phyloP scores from a whole-genome alignment of 2,113 vertebrate genomes.

The Morone chrysops region DNA sequence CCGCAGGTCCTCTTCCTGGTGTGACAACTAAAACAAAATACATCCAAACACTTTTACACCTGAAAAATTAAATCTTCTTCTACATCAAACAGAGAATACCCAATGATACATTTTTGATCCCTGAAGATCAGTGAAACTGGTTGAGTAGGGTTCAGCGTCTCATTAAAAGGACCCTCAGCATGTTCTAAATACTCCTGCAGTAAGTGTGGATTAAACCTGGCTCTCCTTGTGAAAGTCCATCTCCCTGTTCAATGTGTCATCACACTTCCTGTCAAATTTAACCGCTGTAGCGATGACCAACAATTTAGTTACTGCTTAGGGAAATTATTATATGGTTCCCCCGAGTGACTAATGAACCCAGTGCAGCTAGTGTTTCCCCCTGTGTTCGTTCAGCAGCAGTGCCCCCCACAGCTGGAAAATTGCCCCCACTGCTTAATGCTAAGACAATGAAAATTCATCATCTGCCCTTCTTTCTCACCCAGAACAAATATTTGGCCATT shows the following conservation, averaged over 20 bases:
- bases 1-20: conserved; percentile 87
- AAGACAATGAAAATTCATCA: conserved; percentile 67
- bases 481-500: conserved; percentile 69
- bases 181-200: conserved; percentile 14
- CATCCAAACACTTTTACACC: neutral
- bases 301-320: conserved; percentile 42
- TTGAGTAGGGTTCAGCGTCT: neutral
- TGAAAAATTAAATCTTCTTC: neutral
- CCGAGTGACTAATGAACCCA: conserved; percentile 54
- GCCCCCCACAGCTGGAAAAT: conserved; percentile 58
- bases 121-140: conserved; percentile 1
- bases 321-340: conserved; percentile 37
- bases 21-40: conserved; percentile 82
- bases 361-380: conserved; percentile 28
- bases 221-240: neutral
- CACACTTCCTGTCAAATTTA: conserved; percentile 26
- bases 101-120: neutral
- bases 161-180: conserved; percentile 1
- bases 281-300: conserved; percentile 16
- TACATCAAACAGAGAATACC: neutral
- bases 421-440: conserved; percentile 53
- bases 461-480: conserved; percentile 40
- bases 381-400: conserved; percentile 30
- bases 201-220: neutral
- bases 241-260: conserved; percentile 1